Evolutionary conservation across 2,888 invertebrate species (phyloP).

Genomic region (Napeogenes sylphis): DNA sequence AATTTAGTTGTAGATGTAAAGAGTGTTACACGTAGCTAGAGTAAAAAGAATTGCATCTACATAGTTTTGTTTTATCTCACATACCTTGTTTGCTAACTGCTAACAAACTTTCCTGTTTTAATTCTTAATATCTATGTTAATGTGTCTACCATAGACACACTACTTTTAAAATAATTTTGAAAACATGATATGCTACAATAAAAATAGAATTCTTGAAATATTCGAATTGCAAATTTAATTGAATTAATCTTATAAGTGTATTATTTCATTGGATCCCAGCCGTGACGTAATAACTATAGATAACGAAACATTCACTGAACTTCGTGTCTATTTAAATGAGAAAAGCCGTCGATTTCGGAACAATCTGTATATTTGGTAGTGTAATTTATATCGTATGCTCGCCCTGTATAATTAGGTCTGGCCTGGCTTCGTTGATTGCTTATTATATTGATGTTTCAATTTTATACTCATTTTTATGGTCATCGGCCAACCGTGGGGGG

Average conservation of each 20-base stretch:
- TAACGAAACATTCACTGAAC: conserved; percentile 1
- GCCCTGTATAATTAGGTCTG: conserved; percentile 72
- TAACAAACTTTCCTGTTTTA: too few species aligned
- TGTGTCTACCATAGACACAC: too few species aligned
- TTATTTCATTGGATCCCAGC: conserved; percentile 5
- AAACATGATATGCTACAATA: too few species aligned
- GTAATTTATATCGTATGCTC: conserved; percentile 71
- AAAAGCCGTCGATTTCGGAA: conserved; percentile 46
- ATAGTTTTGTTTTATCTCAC: neutral
- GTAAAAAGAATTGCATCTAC: neutral
- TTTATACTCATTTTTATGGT: conserved; percentile 78
- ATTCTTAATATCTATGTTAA: too few species aligned
- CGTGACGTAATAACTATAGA: conserved; percentile 11
- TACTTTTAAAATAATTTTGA: too few species aligned
- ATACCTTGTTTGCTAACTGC: too few species aligned
- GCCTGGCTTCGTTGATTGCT: conserved; percentile 70
- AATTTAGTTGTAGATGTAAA: neutral
- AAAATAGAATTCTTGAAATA: too few species aligned
- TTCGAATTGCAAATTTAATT: too few species aligned
- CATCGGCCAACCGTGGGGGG: conserved; percentile 78
- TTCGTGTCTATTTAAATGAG: conserved; percentile 13
- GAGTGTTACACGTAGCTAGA: neutral
- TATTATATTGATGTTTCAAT: conserved; percentile 79
- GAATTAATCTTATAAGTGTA: neutral
- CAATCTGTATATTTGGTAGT: conserved; percentile 61